Base-by-base conservation (phyloP, 1,140 invertebrate species). In the Chironomus striatipennis region DNA sequence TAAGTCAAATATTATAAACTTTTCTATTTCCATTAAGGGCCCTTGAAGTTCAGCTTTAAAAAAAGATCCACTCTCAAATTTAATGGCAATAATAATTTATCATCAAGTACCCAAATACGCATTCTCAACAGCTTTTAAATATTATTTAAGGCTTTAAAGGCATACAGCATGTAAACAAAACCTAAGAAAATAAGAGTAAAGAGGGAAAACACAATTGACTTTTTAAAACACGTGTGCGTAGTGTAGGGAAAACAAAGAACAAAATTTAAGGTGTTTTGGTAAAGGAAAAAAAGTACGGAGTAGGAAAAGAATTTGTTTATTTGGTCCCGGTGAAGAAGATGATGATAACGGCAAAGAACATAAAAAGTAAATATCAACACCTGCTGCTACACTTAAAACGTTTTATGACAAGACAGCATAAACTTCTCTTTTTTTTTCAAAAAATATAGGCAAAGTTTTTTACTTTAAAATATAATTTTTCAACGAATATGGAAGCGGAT, bases 361-460 rank as follows among this genome's bases (percentile, higher is more conserved):
- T 70, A 70, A 70, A 70, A 70, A 70, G 65, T 70, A 70, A 70
- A 70, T 70, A 70, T 70, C 65, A 70, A 70, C 65, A 70, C 65
- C 65, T 70, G 65, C 18, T 18, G 9, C 65, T 18, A 21, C 20
- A 70, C 65, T 70, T 70, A 70, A 70, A 70, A 21, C 65, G 65
- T 70, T 70, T 57, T 70, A 70, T 70, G 65, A 70, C 20, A 70
- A 20, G 65, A 70, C 65, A 18, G 65, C 18, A 20, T 20, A 70
- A 70, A 70, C 8, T 70, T 70, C 20, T 20, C 17, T 20, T 20
- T 34, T 34, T 34, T 34, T 34, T 34, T 34, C 2, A 34, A 34
- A 34, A 34, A 34, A 34, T 34, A 34, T 34, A 34, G 24, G 24
- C 24, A 34, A 34, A 34, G 24, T 34, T 34, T 34, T 34, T 34